phyloP scores from a whole-genome alignment of 2,113 vertebrate genomes.

The Diadophis punctatus region DNA sequence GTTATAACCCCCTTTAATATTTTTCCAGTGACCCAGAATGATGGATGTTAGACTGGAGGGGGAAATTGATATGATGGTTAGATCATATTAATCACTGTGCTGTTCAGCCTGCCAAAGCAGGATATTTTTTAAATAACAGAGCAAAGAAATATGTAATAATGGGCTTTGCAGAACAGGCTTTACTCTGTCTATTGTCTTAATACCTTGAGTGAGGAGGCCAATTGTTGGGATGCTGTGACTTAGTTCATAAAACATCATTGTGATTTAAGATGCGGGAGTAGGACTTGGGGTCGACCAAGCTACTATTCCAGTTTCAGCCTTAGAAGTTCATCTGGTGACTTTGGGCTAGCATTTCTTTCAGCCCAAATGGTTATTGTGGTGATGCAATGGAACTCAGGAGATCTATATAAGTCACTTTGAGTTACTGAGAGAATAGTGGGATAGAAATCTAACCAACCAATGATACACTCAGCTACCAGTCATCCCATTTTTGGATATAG shows the following conservation, averaged over 20 bases:
- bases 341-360: background rate
- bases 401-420: background rate
- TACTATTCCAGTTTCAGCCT: background rate
- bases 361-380: background rate
- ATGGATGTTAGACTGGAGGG: background rate
- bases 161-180: background rate
- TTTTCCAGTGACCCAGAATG: background rate
- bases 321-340: background rate
- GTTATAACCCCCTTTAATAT: background rate
- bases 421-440: background rate
- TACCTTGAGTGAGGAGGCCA: background rate
- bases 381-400: background rate
- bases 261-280: background rate
- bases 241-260: background rate
- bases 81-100: background rate
- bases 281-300: background rate
- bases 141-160: background rate
- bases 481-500: background rate
- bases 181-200: background rate
- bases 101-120: background rate
- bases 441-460: background rate
- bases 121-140: background rate
- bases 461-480: background rate
- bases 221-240: background rate
- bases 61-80: background rate